A percentile compares a stretch with the other conserved stretches of the same genome.
Evolutionary conservation across 2,797 vertebrate species (phyloP).

Genomic region (Gymnopithys bicolor): DNA sequence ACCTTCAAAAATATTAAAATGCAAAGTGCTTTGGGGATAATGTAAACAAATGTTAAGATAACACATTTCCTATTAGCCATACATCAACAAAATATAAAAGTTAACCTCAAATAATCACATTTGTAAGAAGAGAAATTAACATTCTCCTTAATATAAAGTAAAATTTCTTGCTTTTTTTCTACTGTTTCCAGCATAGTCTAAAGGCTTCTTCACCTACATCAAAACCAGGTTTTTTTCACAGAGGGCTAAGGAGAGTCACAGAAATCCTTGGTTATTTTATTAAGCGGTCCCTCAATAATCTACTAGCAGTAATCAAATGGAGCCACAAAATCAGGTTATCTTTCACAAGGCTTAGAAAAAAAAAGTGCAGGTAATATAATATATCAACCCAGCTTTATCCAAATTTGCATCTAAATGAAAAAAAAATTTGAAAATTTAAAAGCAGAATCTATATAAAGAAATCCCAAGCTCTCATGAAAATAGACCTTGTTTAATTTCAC

Average conservation of each 20-base stretch:
- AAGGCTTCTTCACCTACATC: not conserved
- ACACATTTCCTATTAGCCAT: not conserved
- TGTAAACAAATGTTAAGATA: not conserved
- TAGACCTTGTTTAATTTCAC: not conserved
- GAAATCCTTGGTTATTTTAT: not conserved
- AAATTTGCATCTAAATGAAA: not conserved
- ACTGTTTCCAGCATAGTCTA: not conserved
- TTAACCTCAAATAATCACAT: not conserved
- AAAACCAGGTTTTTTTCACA: not conserved
- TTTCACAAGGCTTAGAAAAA: not conserved
- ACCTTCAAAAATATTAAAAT: not conserved
- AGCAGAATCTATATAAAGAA: not conserved
- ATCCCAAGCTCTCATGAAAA: not conserved
- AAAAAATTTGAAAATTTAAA: not conserved
- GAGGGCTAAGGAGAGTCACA: not conserved
- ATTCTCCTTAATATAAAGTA: not conserved
- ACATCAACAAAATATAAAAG: not conserved
- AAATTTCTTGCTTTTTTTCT: not conserved
- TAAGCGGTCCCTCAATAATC: not conserved
- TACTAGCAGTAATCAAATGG: not conserved
- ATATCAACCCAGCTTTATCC: not conserved
- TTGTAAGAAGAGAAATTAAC: not conserved
- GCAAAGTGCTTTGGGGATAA: not conserved
- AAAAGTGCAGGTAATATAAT: not conserved
- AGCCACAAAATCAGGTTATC: not conserved